These are phyloP conservation scores for Spatulosminthurus flaviceps DNA, from an alignment of 2,888 invertebrate species.

Conservation along the genomic window DNA sequence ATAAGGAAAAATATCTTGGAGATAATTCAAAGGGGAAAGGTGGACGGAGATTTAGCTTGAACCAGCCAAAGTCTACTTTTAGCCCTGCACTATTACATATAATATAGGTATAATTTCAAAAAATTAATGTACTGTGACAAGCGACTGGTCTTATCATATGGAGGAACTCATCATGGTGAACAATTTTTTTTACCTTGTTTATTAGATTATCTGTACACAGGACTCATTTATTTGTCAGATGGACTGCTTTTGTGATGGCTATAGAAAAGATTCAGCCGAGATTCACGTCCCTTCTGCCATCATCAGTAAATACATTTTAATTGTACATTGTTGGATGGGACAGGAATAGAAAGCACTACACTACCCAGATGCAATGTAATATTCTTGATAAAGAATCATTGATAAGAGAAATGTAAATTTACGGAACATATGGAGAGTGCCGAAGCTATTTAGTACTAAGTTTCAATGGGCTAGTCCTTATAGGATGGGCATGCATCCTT, in stretches of 20 bases:
- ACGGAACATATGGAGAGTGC: slow-evolving; percentile 31
- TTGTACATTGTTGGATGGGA: not conserved
- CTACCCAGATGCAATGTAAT: not conserved
- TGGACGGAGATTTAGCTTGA: too few relatives aligned
- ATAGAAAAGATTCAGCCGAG: not conserved
- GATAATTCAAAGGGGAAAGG: too few relatives aligned
- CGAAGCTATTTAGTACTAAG: slow-evolving; percentile 17
- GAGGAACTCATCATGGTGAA: too few relatives aligned
- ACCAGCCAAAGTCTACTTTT: too few relatives aligned
- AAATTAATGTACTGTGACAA: too few relatives aligned
- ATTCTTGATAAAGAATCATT: not conserved
- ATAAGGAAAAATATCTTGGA: too few relatives aligned
- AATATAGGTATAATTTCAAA: too few relatives aligned
- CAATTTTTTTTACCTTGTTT: not conserved
- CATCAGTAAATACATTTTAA: not conserved
- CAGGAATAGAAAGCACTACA: too few relatives aligned
- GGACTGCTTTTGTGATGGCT: not conserved
- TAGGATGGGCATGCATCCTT: not conserved
- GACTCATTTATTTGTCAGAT: not conserved
- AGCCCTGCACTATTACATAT: too few relatives aligned
- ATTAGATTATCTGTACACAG: not conserved
- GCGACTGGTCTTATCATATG: not conserved
- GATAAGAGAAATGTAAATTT: slow-evolving; percentile 39
- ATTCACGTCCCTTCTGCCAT: not conserved
- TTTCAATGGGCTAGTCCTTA: not conserved